Conservation (phyloP, 1,140 invertebrate species). For the Drosophila pseudoananassae region DNA sequence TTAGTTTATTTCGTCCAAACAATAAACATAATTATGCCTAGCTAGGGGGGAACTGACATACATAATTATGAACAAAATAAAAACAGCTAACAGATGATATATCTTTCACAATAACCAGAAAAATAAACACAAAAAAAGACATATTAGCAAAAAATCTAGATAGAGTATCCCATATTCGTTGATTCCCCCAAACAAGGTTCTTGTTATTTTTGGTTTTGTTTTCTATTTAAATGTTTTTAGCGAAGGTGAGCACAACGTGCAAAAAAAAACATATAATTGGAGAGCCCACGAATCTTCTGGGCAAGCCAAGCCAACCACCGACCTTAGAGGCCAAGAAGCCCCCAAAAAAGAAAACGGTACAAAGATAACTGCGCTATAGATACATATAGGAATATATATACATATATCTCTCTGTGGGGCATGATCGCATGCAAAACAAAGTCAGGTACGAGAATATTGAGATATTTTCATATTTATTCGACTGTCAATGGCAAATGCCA, state of each 20-base stretch:
- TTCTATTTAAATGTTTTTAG: conserved; percentile 45
- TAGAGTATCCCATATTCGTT: background rate
- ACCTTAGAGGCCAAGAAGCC: conserved; percentile 53
- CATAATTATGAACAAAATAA: background rate
- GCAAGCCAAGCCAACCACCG: conserved; percentile 10
- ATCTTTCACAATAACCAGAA: too few relatives aligned
- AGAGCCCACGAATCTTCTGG: conserved; percentile 62
- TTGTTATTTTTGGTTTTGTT: conserved; percentile 20
- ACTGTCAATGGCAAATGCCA: too few relatives aligned
- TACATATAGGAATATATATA: conserved; percentile 5
- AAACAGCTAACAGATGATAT: too few relatives aligned
- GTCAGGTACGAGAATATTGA: conserved; percentile 39
- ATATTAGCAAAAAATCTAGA: background rate
- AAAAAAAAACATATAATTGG: conserved; percentile 53
- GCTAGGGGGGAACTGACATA: background rate
- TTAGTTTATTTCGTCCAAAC: background rate
- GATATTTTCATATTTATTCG: conserved; percentile 34
- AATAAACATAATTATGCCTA: background rate
- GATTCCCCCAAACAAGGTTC: background rate
- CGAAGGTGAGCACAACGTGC: conserved; percentile 61
- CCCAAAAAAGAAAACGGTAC: conserved; percentile 43
- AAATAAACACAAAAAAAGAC: background rate
- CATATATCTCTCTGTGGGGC: conserved; percentile 42
- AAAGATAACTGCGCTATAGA: conserved; percentile 59
- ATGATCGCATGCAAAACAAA: conserved; percentile 67